These are phyloP conservation scores for Pelusios castaneus DNA, from an alignment of 2,113 vertebrate genomes.

Conservation along the genomic window DNA sequence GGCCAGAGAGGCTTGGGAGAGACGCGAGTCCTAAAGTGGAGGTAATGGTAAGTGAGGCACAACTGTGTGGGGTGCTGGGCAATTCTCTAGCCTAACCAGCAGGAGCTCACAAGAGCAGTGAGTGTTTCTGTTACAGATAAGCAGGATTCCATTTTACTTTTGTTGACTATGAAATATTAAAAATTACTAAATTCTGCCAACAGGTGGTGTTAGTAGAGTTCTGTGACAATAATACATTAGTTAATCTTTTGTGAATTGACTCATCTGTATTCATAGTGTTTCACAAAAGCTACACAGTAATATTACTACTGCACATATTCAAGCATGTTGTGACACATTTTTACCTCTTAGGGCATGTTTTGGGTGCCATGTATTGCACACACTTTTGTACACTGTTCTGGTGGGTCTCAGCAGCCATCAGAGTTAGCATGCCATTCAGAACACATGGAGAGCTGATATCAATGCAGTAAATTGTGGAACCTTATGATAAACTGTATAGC, in stretches of 20 bases:
- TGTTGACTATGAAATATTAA: slow-evolving; percentile 8
- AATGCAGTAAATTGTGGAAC: not conserved
- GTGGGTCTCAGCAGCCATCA: not conserved
- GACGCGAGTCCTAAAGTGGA: too few relatives aligned
- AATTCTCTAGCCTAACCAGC: too few relatives aligned
- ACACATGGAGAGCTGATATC: fast-evolving
- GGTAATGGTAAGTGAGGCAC: too few relatives aligned
- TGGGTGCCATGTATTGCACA: not conserved
- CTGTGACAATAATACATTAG: slow-evolving; percentile 2
- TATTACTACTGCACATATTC: not conserved
- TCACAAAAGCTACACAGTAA: slow-evolving; percentile 21
- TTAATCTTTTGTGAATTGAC: slow-evolving; percentile 31
- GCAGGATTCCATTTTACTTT: slow-evolving; percentile 3
- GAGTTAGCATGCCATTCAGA: not conserved
- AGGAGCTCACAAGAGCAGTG: too few relatives aligned
- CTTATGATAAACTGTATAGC: not conserved
- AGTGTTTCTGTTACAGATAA: not conserved
- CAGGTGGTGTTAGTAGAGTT: not conserved
- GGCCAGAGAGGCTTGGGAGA: too few relatives aligned
- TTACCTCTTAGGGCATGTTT: not conserved
- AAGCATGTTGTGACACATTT: not conserved
- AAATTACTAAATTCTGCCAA: not conserved
- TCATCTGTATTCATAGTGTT: slow-evolving; percentile 29
- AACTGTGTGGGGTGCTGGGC: too few relatives aligned
- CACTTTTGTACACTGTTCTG: not conserved